Evolutionary conservation across 2,888 invertebrate genomes (phyloP).

Genomic region (Tinea semifulvella): DNA sequence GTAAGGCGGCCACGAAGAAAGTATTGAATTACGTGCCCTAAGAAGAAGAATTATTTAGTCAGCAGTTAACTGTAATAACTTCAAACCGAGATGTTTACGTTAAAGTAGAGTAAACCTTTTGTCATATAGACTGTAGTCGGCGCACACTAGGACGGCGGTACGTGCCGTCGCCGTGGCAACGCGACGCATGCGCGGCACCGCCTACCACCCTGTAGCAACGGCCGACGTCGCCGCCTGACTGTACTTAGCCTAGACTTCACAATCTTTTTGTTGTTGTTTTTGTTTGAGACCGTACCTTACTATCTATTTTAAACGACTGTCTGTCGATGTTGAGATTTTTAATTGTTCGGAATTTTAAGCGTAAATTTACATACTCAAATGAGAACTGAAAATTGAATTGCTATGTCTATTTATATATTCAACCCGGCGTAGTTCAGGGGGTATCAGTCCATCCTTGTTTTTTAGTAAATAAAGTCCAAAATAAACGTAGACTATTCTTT

Average conservation of each 20-base stretch:
- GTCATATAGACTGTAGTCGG: constrained; percentile 20
- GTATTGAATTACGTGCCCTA: too few species aligned
- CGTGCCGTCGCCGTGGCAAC: constrained; percentile 72
- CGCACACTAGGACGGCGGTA: constrained; percentile 46
- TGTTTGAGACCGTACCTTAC: constrained; percentile 4
- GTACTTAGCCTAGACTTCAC: constrained; percentile 23
- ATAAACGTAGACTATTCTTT: too few species aligned
- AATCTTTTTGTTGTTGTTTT: constrained; percentile 11
- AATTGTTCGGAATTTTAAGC: too few species aligned
- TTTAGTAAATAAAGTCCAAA: too few species aligned
- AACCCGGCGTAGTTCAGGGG: too few species aligned
- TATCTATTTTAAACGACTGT: constrained; percentile 6
- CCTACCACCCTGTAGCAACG: constrained; percentile 39
- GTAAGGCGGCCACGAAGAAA: too few species aligned
- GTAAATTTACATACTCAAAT: too few species aligned
- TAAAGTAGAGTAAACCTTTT: constrained; percentile 8
- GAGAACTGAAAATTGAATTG: too few species aligned
- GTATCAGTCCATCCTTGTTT: too few species aligned
- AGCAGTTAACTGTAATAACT: too few species aligned
- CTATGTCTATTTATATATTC: too few species aligned
- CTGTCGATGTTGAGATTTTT: neutral
- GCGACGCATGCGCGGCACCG: constrained; percentile 66
- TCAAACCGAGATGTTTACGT: constrained; percentile 1
- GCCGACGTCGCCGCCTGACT: constrained; percentile 43
- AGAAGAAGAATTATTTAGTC: too few species aligned